Evolutionary conservation across 2,113 vertebrate genomes (phyloP), one percentile per base, ranked within the genome.

Genomic region (Chiloscyllium plagiosum): DNA sequence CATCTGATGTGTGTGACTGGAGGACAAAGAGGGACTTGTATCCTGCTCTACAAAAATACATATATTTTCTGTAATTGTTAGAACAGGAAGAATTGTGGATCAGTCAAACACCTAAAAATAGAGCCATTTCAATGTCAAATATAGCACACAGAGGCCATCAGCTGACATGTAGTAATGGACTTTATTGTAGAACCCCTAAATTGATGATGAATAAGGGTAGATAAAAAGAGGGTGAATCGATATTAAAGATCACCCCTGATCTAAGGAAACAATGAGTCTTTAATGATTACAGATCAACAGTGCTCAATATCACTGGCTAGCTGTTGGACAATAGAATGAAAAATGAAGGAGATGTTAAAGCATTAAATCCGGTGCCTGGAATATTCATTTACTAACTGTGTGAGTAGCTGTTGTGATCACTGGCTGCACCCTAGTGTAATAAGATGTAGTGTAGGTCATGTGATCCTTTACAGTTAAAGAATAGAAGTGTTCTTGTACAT

Each of bases 391-490:
- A 94, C 66, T 26, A 50, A 72, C 42, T 15, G 0, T 26, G 68
- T 50, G 69, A 76, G 2, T 52, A 47, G 93, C 37, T 69, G n/a
- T 10, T 26, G 37, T 69, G 93, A 94, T 94, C 93, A 70, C 37
- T 69, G 24, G 94, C 69, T 76, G 42, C 42, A 47, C 26, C 52
- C 94, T 15, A 72, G 93, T 76, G 94, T 95, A 52, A 3, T 68
- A 10, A 69, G 66, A 70, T 94, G 93, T 94, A 50, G 22, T 76
- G 42, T 12, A 29, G 24, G 26, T 95, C 69, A 95, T 8, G 42
- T 95, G 94, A 50, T 76, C 68, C 94, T 72, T 33, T 47, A 47
- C 47, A 68, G 61, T 93, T 93, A 68, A 66, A 37, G 87, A 93
- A 93, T 17, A 95, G 69, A 10, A 12, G 68, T 94, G 47, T 76